Evolutionary conservation across 2,888 invertebrate species (phyloP).

Genomic region (Cylindroiulus punctatus): DNA sequence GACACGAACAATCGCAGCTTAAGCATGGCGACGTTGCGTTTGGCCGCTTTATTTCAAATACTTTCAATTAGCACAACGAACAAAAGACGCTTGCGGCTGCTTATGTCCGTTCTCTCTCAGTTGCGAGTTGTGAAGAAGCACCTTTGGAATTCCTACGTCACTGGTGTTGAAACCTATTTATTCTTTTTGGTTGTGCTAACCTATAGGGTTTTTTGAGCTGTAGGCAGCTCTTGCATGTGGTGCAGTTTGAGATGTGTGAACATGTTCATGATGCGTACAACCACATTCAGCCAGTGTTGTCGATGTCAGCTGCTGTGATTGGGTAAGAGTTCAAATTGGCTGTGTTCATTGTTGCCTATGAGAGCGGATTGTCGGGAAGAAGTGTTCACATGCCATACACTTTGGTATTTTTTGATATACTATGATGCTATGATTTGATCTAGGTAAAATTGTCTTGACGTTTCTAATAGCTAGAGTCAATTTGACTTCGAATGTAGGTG

Average conservation of each 20-base stretch:
- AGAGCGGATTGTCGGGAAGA: background rate
- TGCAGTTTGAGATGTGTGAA: background rate
- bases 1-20: background rate
- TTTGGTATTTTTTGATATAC: background rate
- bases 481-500: no score
- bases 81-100: constrained; percentile 14
- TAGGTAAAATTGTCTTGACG: background rate
- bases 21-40: background rate
- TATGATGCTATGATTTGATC: constrained; percentile 14
- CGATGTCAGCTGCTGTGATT: background rate
- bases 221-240: background rate
- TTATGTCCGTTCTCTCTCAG: background rate
- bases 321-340: constrained; percentile 38
- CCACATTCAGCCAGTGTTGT: constrained; percentile 1
- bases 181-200: constrained; percentile 30
- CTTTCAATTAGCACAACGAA: constrained; percentile 13
- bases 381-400: background rate
- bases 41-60: background rate
- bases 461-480: background rate
- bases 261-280: background rate
- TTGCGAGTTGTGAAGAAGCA: background rate
- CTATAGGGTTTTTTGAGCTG: background rate
- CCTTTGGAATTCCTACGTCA: background rate
- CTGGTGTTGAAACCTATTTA: background rate
- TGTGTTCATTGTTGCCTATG: constrained; percentile 38